Percentiles rank a stretch among this genome's conserved stretches.
Conservation (phyloP, 2,888 invertebrate species). For the Myopa tessellatipennis region DNA sequence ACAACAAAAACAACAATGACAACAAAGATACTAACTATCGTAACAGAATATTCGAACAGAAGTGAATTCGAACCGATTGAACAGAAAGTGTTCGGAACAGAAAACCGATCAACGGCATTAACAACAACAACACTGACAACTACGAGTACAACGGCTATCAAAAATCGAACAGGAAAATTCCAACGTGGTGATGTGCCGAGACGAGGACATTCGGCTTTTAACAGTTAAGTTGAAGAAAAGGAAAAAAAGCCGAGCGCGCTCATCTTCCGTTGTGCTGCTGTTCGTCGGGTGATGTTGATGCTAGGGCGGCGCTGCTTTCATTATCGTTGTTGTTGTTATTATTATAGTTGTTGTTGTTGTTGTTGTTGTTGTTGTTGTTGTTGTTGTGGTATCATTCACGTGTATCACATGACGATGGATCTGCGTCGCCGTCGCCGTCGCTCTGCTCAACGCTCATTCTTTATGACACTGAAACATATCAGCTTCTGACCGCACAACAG, state of each 20-base stretch:
- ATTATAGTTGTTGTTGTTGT: constrained; percentile 28
- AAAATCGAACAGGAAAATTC: constrained; percentile 23
- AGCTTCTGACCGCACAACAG: not conserved
- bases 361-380: too few species aligned
- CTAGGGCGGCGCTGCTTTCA: constrained; percentile 4
- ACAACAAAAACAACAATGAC: not conserved
- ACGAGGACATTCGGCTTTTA: constrained; percentile 25
- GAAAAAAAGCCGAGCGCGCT: constrained; percentile 8
- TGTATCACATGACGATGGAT: not conserved
- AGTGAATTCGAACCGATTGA: not conserved
- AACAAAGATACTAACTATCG: too few species aligned
- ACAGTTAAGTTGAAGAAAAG: constrained; percentile 34
- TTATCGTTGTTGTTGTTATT: constrained; percentile 35
- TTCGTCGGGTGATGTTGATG: constrained; percentile 13
- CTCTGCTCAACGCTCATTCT: constrained; percentile 14
- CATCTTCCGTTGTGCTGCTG: constrained; percentile 27
- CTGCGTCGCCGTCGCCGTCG: not conserved
- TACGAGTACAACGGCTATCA: not conserved
- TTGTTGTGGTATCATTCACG: constrained; percentile 32
- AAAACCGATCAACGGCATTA: not conserved
- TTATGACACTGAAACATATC: constrained; percentile 28
- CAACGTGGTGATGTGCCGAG: constrained; percentile 22
- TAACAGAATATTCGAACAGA: not conserved
- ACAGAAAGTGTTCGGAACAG: too few species aligned
- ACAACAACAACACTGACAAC: not conserved